Base-by-base conservation (phyloP, 2,888 invertebrate species). In the Lithophane socia region DNA sequence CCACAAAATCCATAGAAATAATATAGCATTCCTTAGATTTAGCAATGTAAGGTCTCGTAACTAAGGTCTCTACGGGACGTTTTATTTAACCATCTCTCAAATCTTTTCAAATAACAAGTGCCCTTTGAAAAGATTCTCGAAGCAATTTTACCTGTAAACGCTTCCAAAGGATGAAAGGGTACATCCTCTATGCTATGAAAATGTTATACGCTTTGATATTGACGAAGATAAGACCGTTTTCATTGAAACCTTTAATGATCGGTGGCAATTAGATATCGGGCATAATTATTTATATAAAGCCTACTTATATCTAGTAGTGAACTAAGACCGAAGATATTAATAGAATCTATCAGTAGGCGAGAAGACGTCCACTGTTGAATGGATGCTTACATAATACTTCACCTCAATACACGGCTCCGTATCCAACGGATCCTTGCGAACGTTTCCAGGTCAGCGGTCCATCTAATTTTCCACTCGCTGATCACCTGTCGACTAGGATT, bases 401-500 rank as follows among this genome's bases (percentile, higher is more conserved):
- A 72, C 61, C 76, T 76, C 61, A 72, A 69, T 58, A 80, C 54
- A 58, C 63, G 42, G 61, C 68, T 29, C 37, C 54, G 58, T 49
- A 72, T 71, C 72, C 65, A 18, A 60, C 73, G 49, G 66, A 67
- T 85, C 66, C 73, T 63, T 67, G 54, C 63, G 9, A 75, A 54
- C 61, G 61, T 83, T 77, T 85, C 83, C 83, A 83, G 85, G 77
- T 85, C 83, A 85, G 56, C 77, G 83, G 73, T 71, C 77, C 67
- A 77, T 85, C 85, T 82, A 82, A 85, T 85, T 83, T 83, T 83
- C 83, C 83, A 82, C 82, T 73, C 61, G 37, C n/a, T 83, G 77
- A 85, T 81, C 82, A 76, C 72, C 82, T 64, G 80, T 84, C 84
- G 77, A 29, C 73, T 80, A 77, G 66, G 68, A 85, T 72, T 83